phyloP scores from a whole-genome alignment of 2,113 vertebrate species.

The Hemiprocne comata region DNA sequence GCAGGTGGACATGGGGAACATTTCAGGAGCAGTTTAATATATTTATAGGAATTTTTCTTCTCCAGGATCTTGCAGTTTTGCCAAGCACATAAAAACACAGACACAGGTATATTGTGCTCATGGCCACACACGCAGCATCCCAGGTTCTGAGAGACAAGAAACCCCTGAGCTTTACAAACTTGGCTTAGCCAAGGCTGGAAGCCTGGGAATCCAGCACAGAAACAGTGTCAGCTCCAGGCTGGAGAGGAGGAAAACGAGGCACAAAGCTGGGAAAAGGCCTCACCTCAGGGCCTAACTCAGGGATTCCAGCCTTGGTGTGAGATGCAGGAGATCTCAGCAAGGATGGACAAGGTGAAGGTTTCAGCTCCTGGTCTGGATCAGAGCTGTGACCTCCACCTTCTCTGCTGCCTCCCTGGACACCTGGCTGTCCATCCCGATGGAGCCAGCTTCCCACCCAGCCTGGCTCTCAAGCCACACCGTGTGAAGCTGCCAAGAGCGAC shows the following conservation, averaged over 20 bases:
- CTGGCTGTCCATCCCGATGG: fast-evolving
- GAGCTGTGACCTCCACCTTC: not conserved
- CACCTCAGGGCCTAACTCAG: not conserved
- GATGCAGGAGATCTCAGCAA: not conserved
- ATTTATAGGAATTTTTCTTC: not conserved
- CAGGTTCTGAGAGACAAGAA: not conserved
- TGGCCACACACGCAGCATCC: not conserved
- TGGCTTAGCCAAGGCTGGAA: not conserved
- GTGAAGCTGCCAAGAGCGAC: not conserved
- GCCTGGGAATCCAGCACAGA: not conserved
- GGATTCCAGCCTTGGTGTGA: not conserved
- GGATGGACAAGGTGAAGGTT: not conserved
- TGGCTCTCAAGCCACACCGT: not conserved
- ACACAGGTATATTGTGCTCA: not conserved
- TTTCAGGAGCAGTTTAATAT: not conserved
- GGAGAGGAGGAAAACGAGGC: not conserved
- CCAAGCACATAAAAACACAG: not conserved
- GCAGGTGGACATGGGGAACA: not conserved
- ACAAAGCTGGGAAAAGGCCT: not conserved
- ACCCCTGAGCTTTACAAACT: not conserved
- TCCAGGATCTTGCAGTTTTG: not conserved
- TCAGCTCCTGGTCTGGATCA: not conserved
- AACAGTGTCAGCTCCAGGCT: fast-evolving
- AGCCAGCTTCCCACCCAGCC: not conserved
- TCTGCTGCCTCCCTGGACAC: not conserved